Base-by-base conservation (phyloP, 2,888 invertebrate genomes). In the Drosophila barbarae region DNA sequence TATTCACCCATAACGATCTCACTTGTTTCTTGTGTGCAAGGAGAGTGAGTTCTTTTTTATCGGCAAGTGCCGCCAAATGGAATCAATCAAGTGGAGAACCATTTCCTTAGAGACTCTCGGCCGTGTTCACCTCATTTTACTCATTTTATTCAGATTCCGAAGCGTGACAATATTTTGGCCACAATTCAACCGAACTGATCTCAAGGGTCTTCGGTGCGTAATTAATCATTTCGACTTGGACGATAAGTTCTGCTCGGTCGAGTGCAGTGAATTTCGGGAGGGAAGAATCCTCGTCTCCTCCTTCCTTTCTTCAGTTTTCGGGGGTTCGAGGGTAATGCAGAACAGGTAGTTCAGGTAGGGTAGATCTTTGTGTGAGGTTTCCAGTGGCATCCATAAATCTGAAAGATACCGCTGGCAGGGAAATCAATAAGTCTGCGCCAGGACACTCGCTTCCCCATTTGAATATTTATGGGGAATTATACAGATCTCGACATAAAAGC, bases 151-250 rank as follows among this genome's bases (percentile, higher is more conserved):
- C 47, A 59, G 18, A 57, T 56, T 54, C 64, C 77, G 66, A 80
- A 79, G 79, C 79, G 79, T 79, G 79, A 79, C 79, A 79, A 85
- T 85, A 85, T 85, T 79, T 79, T 79, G 79, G 85, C 85, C 83
- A 84, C 83, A 84, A 69, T 77, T 77, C 84, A 64, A 68, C 61
- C 42, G 79, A 81, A 77, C 36, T 65, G 57, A 76, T 67, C 59
- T 57, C 72, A 41, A 71, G 72, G 65, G 44, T 71, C 36, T 72
- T 54, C 36, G 23, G 13, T 21, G 41, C 61, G 71, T 74, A 77
- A 82, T 82, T 82, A 86, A 82, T 82, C 86, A 82, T 84, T 66
- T 59, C 57, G 57, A 59, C 39, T 66, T 68, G 82, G 54, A 58
- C 80, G 81, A 81, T 81, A 81, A 81, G 85, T 76, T 74, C 49